Evolutionary conservation across 2,113 vertebrate species (phyloP).

Genomic region (Otolemur garnettii): DNA sequence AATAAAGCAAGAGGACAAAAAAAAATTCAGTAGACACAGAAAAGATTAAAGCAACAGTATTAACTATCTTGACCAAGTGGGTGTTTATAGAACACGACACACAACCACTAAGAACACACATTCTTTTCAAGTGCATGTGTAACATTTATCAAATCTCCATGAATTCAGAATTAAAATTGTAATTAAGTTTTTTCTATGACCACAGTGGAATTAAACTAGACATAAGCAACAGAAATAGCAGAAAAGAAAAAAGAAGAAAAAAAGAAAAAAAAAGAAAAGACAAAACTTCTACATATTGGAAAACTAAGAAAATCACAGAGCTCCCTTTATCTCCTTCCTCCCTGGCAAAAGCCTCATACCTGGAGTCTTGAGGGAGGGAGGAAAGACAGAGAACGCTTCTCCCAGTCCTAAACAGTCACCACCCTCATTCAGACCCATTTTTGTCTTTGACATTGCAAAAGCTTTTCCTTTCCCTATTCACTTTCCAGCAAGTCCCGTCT

Average conservation of each 20-base stretch:
- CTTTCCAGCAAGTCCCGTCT: background rate
- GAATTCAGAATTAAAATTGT: slow-evolving; percentile 15
- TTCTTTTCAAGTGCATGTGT: background rate
- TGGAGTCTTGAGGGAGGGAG: background rate
- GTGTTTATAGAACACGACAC: background rate
- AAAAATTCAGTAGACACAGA: background rate
- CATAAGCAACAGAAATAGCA: background rate
- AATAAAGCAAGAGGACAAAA: slow-evolving; percentile 15
- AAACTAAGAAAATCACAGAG: background rate
- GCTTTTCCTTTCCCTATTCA: background rate
- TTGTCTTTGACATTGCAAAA: background rate
- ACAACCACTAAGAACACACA: background rate
- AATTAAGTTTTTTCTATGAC: background rate
- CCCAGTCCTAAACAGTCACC: background rate
- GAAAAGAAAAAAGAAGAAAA: background rate
- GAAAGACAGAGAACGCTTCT: background rate
- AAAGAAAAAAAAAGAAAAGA: background rate
- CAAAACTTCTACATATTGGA: background rate
- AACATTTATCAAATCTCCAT: slow-evolving; percentile 12
- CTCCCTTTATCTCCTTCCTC: background rate
- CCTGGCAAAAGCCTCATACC: background rate
- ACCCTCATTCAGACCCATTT: background rate
- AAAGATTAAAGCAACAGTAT: background rate
- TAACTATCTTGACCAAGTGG: background rate
- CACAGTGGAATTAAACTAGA: slow-evolving; percentile 8